Conservation (phyloP, 2,888 invertebrate genomes). For the Hirtodrosophila histrioides region DNA sequence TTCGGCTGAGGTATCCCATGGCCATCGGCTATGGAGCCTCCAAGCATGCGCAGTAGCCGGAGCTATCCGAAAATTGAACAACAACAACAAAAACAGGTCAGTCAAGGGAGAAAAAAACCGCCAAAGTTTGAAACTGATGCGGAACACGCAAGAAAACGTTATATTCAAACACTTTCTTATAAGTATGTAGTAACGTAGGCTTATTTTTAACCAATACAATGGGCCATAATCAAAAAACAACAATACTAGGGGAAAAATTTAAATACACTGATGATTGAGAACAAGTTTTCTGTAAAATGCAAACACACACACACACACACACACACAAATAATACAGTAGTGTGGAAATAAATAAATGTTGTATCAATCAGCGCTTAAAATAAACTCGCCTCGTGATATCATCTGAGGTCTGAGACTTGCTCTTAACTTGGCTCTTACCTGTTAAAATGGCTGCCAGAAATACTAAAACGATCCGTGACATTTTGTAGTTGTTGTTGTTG, state of each 20-base stretch:
- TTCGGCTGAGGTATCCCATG: constrained; percentile 2
- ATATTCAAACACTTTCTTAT: too few species aligned
- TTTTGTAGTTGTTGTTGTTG: constrained; percentile 27
- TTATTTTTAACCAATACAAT: constrained; percentile 35
- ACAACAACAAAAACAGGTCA: constrained; percentile 26
- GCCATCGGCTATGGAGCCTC: constrained; percentile 40
- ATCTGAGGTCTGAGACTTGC: constrained; percentile 38
- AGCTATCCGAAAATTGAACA: constrained; percentile 10
- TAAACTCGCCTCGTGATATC: constrained; percentile 65
- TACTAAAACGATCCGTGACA: constrained; percentile 77
- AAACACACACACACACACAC: constrained; percentile 1
- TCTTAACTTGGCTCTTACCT: constrained; percentile 69
- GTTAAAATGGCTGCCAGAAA: constrained; percentile 81
- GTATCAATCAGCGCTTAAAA: constrained; percentile 64
- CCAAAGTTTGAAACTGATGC: constrained; percentile 23
- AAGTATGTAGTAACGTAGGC: background rate
- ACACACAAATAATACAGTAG: constrained; percentile 5
- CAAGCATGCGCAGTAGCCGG: constrained; percentile 50
- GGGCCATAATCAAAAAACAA: constrained; percentile 6
- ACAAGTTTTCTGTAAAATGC: constrained; percentile 48
- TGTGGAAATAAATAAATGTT: constrained; percentile 3
- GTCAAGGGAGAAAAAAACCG: constrained; percentile 16
- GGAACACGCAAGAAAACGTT: background rate
- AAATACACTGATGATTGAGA: constrained; percentile 24
- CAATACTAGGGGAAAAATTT: constrained; percentile 3